Base-by-base conservation (phyloP, 2,797 vertebrate species). In the Dallia pectoralis region DNA sequence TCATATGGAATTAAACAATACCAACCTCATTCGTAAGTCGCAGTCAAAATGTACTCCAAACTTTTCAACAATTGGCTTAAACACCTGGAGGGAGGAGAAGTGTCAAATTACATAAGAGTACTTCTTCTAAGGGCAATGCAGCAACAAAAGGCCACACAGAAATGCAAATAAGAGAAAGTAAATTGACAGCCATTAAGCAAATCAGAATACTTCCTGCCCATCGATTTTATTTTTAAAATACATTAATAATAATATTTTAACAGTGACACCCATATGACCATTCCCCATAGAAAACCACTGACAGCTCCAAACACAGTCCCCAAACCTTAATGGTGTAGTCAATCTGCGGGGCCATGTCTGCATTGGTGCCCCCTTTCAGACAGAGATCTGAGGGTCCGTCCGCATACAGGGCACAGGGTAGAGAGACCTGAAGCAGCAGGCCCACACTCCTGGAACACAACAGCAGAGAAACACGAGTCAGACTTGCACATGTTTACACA, bases 281-380 rank as follows among this genome's bases (percentile, higher is more conserved):
- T 53, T 53, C 16, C 48, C 47, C 48, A 49, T 49, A 22, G 8
- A 53, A 22, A 15, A 19, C 9, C n/a, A n/a, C 4, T 7, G 1
- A 18, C 25, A 12, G 14, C 19, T 53, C 61, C 61, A 30, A 64
- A 67, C 19, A 30, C 22, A 69, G 6, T 19, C 16, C 56, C 33
- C 84, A 77, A 88, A 96, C 97, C 96, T 95, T 96, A 69, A 95
- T 51, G 0, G 95, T 95, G 89, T 98, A 98, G 87, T 99, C 97
- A 16, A 99, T 96, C 89, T 99, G 97, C 15, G 97, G 97, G 15
- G 97, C 97, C 97, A 99, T 98, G 78, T 99, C 97, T 7, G 97
- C 96, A 64, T 99, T 98, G 66, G 97, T 99, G 69, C 97, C 97
- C 47, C 97, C 97, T 90, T 95, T 97, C 83, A 99, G 89, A 78